Percentiles rank a stretch among this genome's conserved stretches.
Evolutionary conservation across 1,140 invertebrate genomes (phyloP).

Genomic region (Metopolophium dirhodum): DNA sequence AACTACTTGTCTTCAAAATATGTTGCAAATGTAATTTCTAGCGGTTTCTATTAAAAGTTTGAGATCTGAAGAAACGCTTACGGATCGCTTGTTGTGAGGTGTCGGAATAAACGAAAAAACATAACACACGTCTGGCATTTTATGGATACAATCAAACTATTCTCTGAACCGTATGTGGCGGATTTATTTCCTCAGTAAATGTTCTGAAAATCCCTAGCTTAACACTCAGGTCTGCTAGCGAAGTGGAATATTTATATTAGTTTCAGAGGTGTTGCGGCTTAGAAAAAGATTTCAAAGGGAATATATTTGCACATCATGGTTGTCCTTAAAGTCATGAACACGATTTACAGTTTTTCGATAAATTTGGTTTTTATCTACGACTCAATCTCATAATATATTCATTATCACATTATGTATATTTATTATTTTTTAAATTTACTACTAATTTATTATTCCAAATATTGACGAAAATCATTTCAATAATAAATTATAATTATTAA

Average conservation of each 20-base stretch:
- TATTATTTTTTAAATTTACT: neutral
- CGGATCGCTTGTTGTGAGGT: neutral
- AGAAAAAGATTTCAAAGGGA: constrained; percentile 1
- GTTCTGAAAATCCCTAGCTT: neutral
- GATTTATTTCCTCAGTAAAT: constrained; percentile 12
- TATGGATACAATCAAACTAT: constrained; percentile 46
- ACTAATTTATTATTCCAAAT: neutral
- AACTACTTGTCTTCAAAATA: neutral
- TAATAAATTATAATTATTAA: neutral
- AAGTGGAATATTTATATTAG: constrained; percentile 34
- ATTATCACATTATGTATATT: neutral
- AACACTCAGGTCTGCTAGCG: neutral
- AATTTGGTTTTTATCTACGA: neutral
- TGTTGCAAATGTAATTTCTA: neutral
- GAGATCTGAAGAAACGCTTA: neutral
- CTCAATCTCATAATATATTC: neutral
- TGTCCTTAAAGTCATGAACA: neutral
- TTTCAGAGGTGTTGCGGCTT: neutral
- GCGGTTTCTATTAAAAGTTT: constrained; percentile 10
- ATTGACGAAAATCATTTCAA: neutral
- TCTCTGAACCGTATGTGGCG: constrained; percentile 4
- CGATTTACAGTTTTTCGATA: neutral
- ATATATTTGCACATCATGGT: neutral
- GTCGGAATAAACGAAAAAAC: neutral
- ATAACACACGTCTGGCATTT: neutral